Evolutionary conservation across 64 coral and sea anemone species (phyloP).

Genomic region (Porites australiensis): DNA sequence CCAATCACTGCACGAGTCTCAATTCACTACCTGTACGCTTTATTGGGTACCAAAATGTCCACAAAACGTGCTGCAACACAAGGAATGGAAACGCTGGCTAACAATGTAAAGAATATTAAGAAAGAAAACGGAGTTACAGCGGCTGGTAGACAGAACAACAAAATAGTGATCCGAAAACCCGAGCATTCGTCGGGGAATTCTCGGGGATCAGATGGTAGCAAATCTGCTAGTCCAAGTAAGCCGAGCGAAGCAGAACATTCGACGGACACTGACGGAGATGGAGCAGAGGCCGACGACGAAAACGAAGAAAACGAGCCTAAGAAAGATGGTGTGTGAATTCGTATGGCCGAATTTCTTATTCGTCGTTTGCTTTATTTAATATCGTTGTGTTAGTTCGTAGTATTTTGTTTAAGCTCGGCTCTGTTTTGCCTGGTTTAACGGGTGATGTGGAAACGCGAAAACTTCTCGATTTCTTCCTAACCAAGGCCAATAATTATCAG

Average conservation of each 20-base stretch:
- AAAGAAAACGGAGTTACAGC: background rate
- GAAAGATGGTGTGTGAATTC: background rate
- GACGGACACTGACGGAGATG: conserved; percentile 53
- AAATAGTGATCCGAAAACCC: background rate
- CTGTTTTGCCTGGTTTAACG: too few relatives aligned
- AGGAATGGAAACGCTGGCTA: background rate
- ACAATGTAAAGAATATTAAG: background rate
- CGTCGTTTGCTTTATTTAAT: too few relatives aligned
- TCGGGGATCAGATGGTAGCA: conserved; percentile 20
- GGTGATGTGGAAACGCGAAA: too few relatives aligned
- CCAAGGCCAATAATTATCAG: too few relatives aligned
- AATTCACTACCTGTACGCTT: conserved; percentile 68
- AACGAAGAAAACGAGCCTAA: conserved; percentile 39
- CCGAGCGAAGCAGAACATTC: conserved; percentile 40
- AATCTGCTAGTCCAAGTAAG: conserved; percentile 18
- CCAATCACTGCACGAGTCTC: conserved; percentile 88
- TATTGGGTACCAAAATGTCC: conserved; percentile 36
- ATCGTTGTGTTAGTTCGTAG: background rate
- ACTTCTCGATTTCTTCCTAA: too few relatives aligned
- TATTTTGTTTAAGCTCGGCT: background rate
- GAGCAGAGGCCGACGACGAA: conserved; percentile 48
- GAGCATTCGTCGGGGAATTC: background rate
- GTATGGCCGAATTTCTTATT: too few relatives aligned
- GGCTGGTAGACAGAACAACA: background rate
- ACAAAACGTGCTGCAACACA: background rate